Percentiles rank a stretch among this genome's conserved stretches.
Evolutionary conservation across 2,113 vertebrate genomes (phyloP).

Genomic region (Chaetops frenatus): DNA sequence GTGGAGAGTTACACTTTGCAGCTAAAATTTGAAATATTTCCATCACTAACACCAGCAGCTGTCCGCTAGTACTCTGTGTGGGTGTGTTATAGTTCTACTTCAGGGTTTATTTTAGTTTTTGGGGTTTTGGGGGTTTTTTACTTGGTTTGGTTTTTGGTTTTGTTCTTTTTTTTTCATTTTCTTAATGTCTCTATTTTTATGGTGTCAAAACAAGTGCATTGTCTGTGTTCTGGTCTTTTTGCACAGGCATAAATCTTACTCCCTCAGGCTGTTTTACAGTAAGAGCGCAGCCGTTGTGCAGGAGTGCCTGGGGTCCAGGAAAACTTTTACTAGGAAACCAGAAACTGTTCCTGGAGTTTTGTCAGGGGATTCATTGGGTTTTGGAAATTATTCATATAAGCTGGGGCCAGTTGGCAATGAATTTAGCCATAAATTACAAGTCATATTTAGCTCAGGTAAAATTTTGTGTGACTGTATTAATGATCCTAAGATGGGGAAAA

Average conservation of each 20-base stretch:
- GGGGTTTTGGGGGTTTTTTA: background rate
- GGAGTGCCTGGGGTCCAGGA: background rate
- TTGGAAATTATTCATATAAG: background rate
- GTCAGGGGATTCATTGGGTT: background rate
- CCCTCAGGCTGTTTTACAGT: background rate
- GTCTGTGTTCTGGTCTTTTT: constrained; percentile 5
- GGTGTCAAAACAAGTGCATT: background rate
- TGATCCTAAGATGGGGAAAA: background rate
- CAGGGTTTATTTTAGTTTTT: background rate
- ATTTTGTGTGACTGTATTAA: background rate
- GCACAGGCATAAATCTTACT: background rate
- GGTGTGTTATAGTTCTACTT: background rate
- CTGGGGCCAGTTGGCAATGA: background rate
- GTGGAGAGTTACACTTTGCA: background rate
- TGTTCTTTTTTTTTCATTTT: background rate
- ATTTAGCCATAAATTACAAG: background rate
- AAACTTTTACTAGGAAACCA: constrained; percentile 19
- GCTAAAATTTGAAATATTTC: background rate
- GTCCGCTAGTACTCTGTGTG: background rate
- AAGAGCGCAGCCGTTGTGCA: background rate
- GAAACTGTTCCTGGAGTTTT: background rate
- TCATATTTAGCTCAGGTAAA: background rate
- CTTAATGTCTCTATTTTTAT: background rate
- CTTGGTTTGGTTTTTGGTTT: background rate
- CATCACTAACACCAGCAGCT: background rate